A percentile compares a stretch with the other conserved stretches of the same genome.
phyloP scores from a whole-genome alignment of 2,888 invertebrate genomes.

The Proisotoma minuta region DNA sequence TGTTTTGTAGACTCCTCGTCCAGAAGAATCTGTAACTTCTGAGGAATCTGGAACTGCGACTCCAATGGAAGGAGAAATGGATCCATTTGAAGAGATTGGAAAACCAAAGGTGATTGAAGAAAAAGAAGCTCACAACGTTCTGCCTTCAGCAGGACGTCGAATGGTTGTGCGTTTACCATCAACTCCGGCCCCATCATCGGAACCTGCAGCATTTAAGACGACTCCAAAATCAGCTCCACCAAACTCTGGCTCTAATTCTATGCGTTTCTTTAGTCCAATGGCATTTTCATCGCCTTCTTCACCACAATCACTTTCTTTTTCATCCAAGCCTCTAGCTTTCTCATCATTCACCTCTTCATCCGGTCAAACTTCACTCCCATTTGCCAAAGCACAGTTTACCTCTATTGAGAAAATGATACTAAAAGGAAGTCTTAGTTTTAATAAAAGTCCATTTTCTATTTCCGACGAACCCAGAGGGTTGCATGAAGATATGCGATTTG shows the following conservation, averaged over 20 bases:
- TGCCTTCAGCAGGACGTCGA: neutral
- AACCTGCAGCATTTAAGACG: neutral
- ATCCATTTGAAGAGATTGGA: neutral
- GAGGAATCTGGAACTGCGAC: neutral
- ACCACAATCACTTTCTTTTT: neutral
- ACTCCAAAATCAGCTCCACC: neutral
- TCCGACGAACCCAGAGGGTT: neutral
- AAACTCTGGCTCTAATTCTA: neutral
- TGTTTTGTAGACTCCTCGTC: neutral
- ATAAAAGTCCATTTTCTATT: constrained; percentile 11
- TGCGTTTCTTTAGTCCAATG: neutral
- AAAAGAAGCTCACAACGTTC: neutral
- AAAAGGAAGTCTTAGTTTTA: constrained; percentile 20
- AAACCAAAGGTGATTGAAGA: no score
- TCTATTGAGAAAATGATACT: constrained; percentile 30
- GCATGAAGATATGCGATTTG: neutral
- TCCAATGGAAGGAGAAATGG: neutral
- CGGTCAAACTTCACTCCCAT: constrained; percentile 15
- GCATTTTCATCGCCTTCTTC: neutral
- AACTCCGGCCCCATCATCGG: neutral
- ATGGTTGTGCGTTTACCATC: neutral
- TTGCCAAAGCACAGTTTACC: constrained; percentile 22
- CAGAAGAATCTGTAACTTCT: neutral
- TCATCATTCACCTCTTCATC: neutral
- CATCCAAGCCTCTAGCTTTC: no score